These are phyloP conservation scores for Drosophila atripex DNA, from an alignment of 2,888 invertebrate species.

Conservation along the genomic window DNA sequence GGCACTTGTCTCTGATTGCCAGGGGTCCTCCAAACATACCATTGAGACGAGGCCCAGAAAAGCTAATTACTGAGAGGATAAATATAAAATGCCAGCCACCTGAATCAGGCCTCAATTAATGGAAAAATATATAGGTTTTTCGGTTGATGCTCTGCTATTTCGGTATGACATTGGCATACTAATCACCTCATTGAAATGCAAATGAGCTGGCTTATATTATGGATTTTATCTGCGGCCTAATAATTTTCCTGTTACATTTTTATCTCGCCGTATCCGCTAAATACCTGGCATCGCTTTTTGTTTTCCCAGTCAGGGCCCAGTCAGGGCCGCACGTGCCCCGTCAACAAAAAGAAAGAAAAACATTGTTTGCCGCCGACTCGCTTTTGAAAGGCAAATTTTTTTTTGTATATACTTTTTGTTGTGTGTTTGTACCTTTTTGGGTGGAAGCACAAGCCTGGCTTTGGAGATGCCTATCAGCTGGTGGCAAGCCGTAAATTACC, in stretches of 20 bases:
- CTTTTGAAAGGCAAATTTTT: slow-evolving; percentile 35
- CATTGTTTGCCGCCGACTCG: slow-evolving; percentile 11
- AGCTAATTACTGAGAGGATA: slow-evolving; percentile 13
- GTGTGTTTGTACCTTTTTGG: not conserved
- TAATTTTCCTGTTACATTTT: slow-evolving; percentile 50
- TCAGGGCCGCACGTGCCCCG: slow-evolving; percentile 36
- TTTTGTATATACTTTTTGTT: slow-evolving; percentile 16
- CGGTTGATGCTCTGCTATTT: slow-evolving; percentile 11
- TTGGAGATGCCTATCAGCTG: slow-evolving; percentile 44
- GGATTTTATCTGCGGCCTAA: slow-evolving; percentile 61
- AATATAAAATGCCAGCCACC: not conserved
- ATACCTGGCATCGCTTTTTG: slow-evolving; percentile 47
- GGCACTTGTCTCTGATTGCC: slow-evolving; percentile 30
- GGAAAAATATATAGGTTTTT: slow-evolving; percentile 17
- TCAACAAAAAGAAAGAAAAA: slow-evolving; percentile 15
- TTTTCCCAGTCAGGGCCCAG: no score
- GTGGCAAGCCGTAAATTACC: slow-evolving; percentile 31
- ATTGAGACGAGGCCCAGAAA: not conserved
- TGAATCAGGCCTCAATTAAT: not conserved
- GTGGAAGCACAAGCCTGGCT: not conserved
- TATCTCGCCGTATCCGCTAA: slow-evolving; percentile 49
- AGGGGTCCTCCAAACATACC: not conserved
- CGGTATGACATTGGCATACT: slow-evolving; percentile 51
- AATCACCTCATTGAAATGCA: slow-evolving; percentile 73
- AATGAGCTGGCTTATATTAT: slow-evolving; percentile 62